Base-by-base conservation (phyloP, 2,113 vertebrate species). In the Columbina picui region DNA sequence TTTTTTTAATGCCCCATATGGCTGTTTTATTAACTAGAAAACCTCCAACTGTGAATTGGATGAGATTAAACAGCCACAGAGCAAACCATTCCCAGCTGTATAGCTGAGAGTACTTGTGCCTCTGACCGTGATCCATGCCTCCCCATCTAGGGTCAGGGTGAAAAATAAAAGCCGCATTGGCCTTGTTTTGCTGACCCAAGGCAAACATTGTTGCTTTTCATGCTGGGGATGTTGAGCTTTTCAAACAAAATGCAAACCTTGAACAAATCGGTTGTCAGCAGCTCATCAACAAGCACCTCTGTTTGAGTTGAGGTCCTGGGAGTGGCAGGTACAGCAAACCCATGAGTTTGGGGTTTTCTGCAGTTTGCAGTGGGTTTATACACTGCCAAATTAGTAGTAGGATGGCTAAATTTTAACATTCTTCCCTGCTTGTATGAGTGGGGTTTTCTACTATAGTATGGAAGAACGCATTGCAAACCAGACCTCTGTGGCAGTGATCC, bases 21-120 rank as follows among this genome's bases (percentile, higher is more conserved):
- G 65, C 73, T 3, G 0, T 79, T 92, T 79, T 77, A 67, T 97
- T 95, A 79, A 82, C 61, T 93, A 92, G 87, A 77, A 93, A 78
- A 75, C 81, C 79, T 97, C 84, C 82, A 93, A 18, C 89, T 75
- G 43, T 82, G 96, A 96, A 78, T 83, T 97, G 95, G 85, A 94
- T 95, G 80, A 93, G 41, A 38, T 94, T 96, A 76, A 8, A 83
- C 74, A 85, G 91, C 94, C 55, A 78, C 79, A 82, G 73, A 88
- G 76, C 25, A 63, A 91, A 94, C 92, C 29, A 61, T 94, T 94
- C 87, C 53, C 68, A 63, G 32, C n/a, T 7, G 0, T 1, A 13
- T 55, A 85, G 49, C n/a, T 60, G 26, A 43, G 65, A 64, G 56
- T 68, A 26, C 68, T 92, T 68, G 21, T 11, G 13, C 68, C 61